A percentile compares a stretch with the other conserved stretches of the same genome.
Evolutionary conservation across 2,888 invertebrate species (phyloP).

Genomic region (Dolichomitus sp.): DNA sequence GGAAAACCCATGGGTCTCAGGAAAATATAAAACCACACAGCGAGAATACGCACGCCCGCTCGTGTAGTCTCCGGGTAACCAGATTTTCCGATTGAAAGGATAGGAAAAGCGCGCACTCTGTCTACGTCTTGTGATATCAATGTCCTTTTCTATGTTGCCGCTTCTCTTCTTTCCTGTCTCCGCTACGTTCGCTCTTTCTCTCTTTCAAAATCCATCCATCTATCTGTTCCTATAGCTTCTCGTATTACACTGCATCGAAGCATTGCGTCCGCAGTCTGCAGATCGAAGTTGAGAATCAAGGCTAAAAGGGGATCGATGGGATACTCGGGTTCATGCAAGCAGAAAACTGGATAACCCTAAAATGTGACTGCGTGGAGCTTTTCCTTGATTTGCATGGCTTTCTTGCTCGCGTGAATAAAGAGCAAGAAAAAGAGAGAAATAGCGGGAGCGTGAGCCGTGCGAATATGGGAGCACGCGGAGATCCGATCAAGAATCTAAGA

Average conservation of each 20-base stretch:
- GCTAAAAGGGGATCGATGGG: conserved; percentile 44
- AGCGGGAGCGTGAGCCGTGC: conserved; percentile 13
- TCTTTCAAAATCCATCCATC: conserved; percentile 50
- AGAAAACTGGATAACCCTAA: conserved; percentile 69
- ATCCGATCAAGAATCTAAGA: conserved; percentile 63
- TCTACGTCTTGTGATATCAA: conserved; percentile 69
- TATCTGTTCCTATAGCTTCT: conserved; percentile 50
- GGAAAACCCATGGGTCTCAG: conserved; percentile 27
- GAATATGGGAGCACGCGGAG: conserved; percentile 27
- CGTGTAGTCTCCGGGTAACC: conserved; percentile 67
- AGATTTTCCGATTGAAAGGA: conserved; percentile 73
- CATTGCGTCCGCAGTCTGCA: conserved; percentile 30
- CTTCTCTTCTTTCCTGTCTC: conserved; percentile 31
- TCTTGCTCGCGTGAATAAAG: conserved; percentile 40
- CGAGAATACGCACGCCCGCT: conserved; percentile 45
- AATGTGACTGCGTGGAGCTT: conserved; percentile 59
- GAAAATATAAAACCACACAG: conserved; percentile 64
- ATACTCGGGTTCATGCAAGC: conserved; percentile 45
- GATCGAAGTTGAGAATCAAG: conserved; percentile 54
- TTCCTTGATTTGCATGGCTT: conserved; percentile 52
- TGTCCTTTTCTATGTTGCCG: conserved; percentile 59
- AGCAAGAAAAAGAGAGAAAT: conserved; percentile 30
- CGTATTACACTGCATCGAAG: conserved; percentile 56
- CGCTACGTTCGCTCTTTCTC: conserved; percentile 46
- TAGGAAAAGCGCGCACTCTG: conserved; percentile 70